phyloP scores from a whole-genome alignment of 2,113 vertebrate species.

The Plecotus auritus region DNA sequence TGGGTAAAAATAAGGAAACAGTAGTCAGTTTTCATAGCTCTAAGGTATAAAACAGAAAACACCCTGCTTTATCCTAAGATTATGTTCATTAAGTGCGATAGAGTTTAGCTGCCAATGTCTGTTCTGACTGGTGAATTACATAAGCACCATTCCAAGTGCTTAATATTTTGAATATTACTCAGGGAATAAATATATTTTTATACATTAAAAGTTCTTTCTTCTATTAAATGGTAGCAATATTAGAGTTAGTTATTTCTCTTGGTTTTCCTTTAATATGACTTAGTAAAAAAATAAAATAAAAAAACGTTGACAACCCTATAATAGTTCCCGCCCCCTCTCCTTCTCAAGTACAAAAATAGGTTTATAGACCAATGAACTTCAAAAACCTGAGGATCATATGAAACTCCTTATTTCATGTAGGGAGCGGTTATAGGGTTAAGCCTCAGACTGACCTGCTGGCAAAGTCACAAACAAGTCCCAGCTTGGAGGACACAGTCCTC shows the following conservation, averaged over 20 bases:
- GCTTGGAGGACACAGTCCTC: too few relatives aligned
- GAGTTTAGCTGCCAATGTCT: not conserved
- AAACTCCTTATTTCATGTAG: not conserved
- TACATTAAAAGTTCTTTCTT: not conserved
- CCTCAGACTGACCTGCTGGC: too few relatives aligned
- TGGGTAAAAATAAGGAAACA: not conserved
- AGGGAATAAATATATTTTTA: not conserved
- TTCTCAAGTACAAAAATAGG: not conserved
- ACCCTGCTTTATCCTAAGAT: not conserved
- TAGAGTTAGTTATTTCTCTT: not conserved
- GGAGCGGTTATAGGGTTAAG: too few relatives aligned
- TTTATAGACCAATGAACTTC: not conserved
- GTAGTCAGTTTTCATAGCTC: not conserved
- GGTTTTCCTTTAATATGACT: not conserved
- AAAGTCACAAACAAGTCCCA: too few relatives aligned
- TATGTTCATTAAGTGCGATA: not conserved
- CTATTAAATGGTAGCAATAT: not conserved
- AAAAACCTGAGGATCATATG: not conserved
- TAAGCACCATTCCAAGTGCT: rapidly evolving
- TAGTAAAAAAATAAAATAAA: not conserved
- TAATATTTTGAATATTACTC: not conserved
- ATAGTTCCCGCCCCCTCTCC: not conserved
- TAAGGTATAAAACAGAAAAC: not conserved
- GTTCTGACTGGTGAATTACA: not conserved
- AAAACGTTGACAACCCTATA: not conserved